Conservation (phyloP, 2,113 vertebrate species). For the Pygoscelis antarcticus region DNA sequence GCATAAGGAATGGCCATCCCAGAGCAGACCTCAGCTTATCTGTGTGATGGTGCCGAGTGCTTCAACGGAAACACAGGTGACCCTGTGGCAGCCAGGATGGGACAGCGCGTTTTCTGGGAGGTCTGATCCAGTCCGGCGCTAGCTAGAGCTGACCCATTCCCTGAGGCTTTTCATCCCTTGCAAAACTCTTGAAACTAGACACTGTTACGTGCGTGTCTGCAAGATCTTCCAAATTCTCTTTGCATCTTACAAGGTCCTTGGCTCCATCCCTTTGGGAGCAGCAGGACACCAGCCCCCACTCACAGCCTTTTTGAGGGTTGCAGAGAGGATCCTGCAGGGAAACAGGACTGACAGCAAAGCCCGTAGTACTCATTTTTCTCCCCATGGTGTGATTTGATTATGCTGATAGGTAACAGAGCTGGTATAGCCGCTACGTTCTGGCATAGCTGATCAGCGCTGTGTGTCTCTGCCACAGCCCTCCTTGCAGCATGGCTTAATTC, state of each 20-base stretch:
- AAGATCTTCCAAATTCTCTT: not conserved
- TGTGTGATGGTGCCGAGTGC: not conserved
- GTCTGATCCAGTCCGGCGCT: not conserved
- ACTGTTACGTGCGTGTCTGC: accelerated
- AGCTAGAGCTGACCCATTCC: not conserved
- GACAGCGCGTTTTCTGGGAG: not conserved
- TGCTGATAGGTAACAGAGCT: not conserved
- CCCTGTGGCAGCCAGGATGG: not conserved
- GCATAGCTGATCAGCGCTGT: not conserved
- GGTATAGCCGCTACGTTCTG: not conserved
- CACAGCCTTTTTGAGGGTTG: not conserved
- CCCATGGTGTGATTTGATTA: not conserved
- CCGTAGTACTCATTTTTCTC: not conserved
- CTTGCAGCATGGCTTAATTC: not conserved
- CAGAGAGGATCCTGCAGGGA: not conserved
- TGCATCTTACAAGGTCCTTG: not conserved
- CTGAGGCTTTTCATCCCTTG: not conserved
- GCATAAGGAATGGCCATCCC: not conserved
- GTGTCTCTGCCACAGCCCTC: not conserved
- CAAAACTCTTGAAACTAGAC: not conserved
- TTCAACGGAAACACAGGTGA: not conserved
- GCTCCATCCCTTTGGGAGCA: not conserved
- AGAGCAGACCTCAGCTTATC: not conserved
- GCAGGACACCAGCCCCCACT: not conserved
- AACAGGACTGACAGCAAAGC: not conserved